phyloP scores from a whole-genome alignment of 1,140 invertebrate species.

The Drepana arcuata region DNA sequence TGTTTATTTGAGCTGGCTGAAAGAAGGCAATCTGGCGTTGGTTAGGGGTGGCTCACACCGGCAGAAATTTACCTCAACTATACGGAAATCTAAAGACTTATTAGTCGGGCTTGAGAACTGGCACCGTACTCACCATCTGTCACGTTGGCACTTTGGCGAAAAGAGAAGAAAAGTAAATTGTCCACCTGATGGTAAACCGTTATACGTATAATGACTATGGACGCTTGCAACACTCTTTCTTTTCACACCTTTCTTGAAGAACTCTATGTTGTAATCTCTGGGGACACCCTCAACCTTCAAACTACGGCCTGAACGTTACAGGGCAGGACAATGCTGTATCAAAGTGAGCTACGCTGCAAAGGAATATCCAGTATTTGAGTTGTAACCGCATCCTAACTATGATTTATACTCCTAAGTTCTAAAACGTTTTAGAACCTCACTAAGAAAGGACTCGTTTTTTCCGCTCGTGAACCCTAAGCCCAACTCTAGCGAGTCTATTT shows the following conservation, averaged over 20 bases:
- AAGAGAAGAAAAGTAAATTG: background rate
- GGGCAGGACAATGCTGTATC: too few relatives aligned
- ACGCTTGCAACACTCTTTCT: too few relatives aligned
- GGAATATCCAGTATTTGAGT: background rate
- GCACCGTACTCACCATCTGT: too few relatives aligned
- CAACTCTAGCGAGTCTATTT: conserved; percentile 56
- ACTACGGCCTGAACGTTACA: too few relatives aligned
- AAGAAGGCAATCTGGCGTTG: conserved; percentile 65
- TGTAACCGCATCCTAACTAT: background rate
- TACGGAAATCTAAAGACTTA: background rate
- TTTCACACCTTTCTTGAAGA: too few relatives aligned
- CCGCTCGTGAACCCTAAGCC: conserved; percentile 17
- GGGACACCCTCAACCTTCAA: too few relatives aligned
- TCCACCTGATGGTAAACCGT: background rate
- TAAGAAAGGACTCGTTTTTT: background rate
- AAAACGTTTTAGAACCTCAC: background rate
- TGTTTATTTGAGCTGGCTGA: conserved; percentile 65
- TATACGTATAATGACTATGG: background rate
- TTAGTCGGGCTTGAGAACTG: too few relatives aligned
- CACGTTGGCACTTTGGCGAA: too few relatives aligned
- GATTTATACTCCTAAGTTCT: background rate
- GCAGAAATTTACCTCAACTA: conserved; percentile 4
- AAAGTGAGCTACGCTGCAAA: too few relatives aligned
- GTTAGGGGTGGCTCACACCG: conserved; percentile 24
- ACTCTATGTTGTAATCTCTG: too few relatives aligned